phyloP scores from a whole-genome alignment of 2,113 vertebrate genomes.

The Cebidichthys violaceus region DNA sequence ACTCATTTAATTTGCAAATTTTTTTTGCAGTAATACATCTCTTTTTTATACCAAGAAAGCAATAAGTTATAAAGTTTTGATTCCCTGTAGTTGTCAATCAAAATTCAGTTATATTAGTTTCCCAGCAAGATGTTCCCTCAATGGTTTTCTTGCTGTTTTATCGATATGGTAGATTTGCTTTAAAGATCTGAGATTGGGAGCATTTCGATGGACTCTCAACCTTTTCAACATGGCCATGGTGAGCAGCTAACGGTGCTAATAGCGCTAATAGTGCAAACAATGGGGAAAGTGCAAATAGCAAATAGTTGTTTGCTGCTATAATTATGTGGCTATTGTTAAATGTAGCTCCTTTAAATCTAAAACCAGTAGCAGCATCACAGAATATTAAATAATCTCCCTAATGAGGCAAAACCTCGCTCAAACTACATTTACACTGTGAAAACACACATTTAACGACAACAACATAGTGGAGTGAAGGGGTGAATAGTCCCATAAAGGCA shows the following conservation, averaged over 20 bases:
- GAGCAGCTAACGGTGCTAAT: neutral
- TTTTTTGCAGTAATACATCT: neutral
- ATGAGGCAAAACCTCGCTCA: neutral
- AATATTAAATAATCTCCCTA: neutral
- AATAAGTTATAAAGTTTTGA: neutral
- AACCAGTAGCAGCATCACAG: neutral
- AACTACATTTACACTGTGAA: neutral
- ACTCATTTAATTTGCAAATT: constrained; percentile 16
- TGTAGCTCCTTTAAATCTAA: neutral
- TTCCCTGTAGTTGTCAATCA: neutral
- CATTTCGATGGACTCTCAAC: too few species aligned
- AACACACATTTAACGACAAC: neutral
- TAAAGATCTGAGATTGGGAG: neutral
- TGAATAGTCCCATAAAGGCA: neutral
- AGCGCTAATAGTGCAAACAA: neutral
- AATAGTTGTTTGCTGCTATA: neutral
- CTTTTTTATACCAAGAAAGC: neutral
- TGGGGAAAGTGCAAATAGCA: neutral
- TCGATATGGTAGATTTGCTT: neutral
- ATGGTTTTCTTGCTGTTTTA: neutral
- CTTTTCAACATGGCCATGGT: neutral
- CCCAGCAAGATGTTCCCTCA: neutral
- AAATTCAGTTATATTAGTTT: neutral
- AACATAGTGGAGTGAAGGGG: neutral
- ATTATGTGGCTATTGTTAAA: neutral